These are phyloP conservation scores for Orthonevra nobilis DNA, from an alignment of 2,888 invertebrate species.

Conservation along the genomic window DNA sequence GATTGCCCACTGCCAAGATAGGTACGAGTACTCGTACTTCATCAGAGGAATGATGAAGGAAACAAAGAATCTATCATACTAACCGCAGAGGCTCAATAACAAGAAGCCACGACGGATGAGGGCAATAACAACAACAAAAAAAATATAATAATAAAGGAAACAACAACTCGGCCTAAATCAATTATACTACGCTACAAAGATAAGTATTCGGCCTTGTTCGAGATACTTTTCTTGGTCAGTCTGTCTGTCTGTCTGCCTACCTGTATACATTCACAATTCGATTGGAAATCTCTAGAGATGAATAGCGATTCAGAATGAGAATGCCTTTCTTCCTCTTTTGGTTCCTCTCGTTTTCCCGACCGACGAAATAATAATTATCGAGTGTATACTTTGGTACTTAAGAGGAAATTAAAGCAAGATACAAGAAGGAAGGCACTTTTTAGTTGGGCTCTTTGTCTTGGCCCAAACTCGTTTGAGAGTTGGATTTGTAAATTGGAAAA, in stretches of 20 bases:
- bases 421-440: slow-evolving; percentile 1
- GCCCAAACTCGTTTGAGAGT: slow-evolving; percentile 3
- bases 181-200: slow-evolving; percentile 17
- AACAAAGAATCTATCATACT: slow-evolving; percentile 12
- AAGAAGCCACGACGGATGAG: slow-evolving; percentile 31
- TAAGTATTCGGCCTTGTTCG: slow-evolving; percentile 61
- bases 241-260: slow-evolving; percentile 12
- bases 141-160: slow-evolving; percentile 21
- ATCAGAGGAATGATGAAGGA: not conserved
- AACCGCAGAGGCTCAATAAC: slow-evolving; percentile 36
- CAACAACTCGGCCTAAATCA: slow-evolving; percentile 36
- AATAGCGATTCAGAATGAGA: slow-evolving; percentile 4
- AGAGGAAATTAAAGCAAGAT: not conserved
- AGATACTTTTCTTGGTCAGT: slow-evolving; percentile 10
- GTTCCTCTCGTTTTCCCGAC: slow-evolving; percentile 3
- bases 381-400: not conserved
- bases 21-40: not conserved
- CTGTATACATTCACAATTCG: slow-evolving; percentile 9
- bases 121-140: slow-evolving; percentile 18
- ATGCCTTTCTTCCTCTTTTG: slow-evolving; percentile 6
- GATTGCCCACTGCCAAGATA: slow-evolving; percentile 10
- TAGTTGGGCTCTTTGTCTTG: not conserved
- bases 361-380: slow-evolving; percentile 23
- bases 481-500: slow-evolving; percentile 8
- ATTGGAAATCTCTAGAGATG: slow-evolving; percentile 2